Evolutionary conservation across 1,140 invertebrate genomes (phyloP), one percentile per base, ranked within the genome.

Genomic region (Papilio dardanus): DNA sequence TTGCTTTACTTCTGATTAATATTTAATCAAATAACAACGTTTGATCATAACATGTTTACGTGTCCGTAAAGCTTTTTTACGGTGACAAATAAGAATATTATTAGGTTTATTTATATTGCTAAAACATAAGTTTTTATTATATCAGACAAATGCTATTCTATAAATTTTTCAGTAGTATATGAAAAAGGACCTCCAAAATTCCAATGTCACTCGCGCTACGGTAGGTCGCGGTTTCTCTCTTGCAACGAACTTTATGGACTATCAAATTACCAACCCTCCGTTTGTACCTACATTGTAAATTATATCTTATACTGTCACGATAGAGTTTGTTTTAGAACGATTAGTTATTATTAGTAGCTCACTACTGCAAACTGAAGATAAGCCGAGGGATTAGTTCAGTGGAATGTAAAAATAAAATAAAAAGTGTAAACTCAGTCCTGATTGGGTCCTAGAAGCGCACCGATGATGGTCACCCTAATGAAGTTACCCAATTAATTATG

Each of bases 211-310:
- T 81, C 83, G 76, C 83, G 78, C 88, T 90, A 87, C 77, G 80
- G 87, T 92, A 92, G 90, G 90, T 92, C 90, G 88, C 79, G 88
- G 90, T 87, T 85, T 82, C 80, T 77, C 80, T 83, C 87, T 65
- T 75, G 79, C 76, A 58, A 28, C 75, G 73, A 86, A 83, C 86
- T 89, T 89, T 86, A 91, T 89, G 87, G 86, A 88, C 88, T 87
- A 85, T 76, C 79, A 50, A 74, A 73, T 76, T 81, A 80, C 82
- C 81, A 76, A 73, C 82, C 82, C 82, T 78, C 30, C 28, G 19
- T 71, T 66, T 37, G 71, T 33, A 69, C 19, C 3, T 30, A 19
- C 74, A 82, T 6, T 19, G 33, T 14, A 89, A 75, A 76, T 50
- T 75, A 42, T 75, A 83, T 74, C 78, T 68, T 87, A 81, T 33